Evolutionary conservation across 2,797 vertebrate species (phyloP).

Genomic region (Hemitrygon akajei): DNA sequence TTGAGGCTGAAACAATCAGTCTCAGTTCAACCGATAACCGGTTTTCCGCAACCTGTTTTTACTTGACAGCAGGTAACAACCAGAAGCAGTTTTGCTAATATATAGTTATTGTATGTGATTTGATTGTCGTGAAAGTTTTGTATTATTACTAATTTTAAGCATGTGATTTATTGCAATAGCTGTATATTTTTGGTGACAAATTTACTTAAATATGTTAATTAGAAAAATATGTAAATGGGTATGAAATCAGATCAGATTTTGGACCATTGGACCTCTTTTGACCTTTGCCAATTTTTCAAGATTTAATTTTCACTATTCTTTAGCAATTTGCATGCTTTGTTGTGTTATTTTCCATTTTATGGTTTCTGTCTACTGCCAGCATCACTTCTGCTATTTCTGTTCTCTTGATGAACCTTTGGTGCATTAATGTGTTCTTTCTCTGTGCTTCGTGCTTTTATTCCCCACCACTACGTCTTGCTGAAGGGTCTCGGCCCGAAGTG

Average conservation of each 20-base stretch:
- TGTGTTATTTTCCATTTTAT: background rate
- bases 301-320: background rate
- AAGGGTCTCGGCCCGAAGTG: no score
- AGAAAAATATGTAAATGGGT: background rate
- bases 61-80: conserved; percentile 11
- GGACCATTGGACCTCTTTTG: background rate
- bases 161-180: background rate
- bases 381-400: background rate
- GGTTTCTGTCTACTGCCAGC: background rate
- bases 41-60: background rate
- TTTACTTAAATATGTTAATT: background rate
- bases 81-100: background rate
- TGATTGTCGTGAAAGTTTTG: background rate
- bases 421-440: background rate
- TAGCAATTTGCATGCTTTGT: background rate
- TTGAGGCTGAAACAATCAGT: background rate
- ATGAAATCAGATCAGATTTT: background rate
- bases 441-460: background rate
- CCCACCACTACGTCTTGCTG: no score
- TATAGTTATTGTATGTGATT: background rate
- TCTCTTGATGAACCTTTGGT: background rate
- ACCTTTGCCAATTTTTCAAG: background rate
- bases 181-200: background rate
- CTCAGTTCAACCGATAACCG: background rate
- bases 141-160: background rate